Evolutionary conservation across 1,140 invertebrate species (phyloP).

Genomic region (Sycophaga agraensis): DNA sequence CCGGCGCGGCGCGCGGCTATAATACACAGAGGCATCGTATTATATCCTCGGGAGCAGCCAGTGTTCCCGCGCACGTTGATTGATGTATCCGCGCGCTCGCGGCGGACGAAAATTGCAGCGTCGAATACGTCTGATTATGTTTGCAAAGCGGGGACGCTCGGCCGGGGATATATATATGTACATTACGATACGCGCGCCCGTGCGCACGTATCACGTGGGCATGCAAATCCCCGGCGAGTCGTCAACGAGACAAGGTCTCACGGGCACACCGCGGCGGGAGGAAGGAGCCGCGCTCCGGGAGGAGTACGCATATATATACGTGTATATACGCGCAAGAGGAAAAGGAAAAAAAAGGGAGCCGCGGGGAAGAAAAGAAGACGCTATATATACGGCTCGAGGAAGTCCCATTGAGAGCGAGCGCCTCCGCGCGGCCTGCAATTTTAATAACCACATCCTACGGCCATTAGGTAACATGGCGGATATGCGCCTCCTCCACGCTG

Average conservation of each 20-base stretch:
- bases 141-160: slow-evolving; percentile 22
- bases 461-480: slow-evolving; percentile 49
- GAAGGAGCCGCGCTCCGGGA: no score
- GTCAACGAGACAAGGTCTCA: slow-evolving; percentile 43
- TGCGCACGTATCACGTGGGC: background rate
- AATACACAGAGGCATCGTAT: no score
- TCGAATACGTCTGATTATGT: slow-evolving; percentile 39
- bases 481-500: slow-evolving; percentile 37
- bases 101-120: slow-evolving; percentile 25
- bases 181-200: no score
- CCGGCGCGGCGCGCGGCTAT: background rate
- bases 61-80: slow-evolving; percentile 20
- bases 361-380: slow-evolving; percentile 7
- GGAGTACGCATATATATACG: background rate
- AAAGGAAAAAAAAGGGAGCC: background rate
- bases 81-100: slow-evolving; percentile 20
- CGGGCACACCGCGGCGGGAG: background rate
- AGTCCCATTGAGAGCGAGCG: slow-evolving; percentile 40
- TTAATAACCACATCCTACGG: slow-evolving; percentile 56
- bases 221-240: slow-evolving; percentile 43
- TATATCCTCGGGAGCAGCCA: background rate
- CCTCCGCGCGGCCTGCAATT: slow-evolving; percentile 44
- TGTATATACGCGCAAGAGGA: background rate
- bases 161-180: background rate
- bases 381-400: slow-evolving; percentile 39